Evolutionary conservation across 1,140 invertebrate genomes (phyloP), one percentile per base, ranked within the genome.

Genomic region (Hydropsyche tenuis): DNA sequence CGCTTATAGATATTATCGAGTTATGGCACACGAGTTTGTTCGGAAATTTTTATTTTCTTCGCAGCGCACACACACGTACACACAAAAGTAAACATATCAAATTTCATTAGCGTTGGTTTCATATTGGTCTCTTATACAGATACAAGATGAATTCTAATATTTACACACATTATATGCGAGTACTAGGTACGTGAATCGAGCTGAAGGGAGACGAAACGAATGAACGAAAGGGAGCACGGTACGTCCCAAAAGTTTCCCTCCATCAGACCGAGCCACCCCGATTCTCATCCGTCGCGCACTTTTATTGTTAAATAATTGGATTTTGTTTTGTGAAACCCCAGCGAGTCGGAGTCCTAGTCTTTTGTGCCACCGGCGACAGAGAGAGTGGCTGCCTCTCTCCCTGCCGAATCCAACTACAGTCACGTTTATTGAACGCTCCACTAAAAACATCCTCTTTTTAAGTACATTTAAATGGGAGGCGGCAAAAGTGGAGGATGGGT

Each of bases 241-340:
- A 23, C 23, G 56, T 65, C 37, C 37, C 16, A 20, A 65, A 65
- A 65, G 63, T 65, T 65, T 65, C 42, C 16, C 37, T 20, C 2
- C 30, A 37, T 37, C 30, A 37, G 30, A 37, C 4, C 63, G 14
- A 9, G 25, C 63, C 22, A 37, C 30, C 46, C 20, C 22, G 22
- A 62, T 76, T 75, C 68, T 73, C 75, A 72, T 76, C 70, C 71
- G 73, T 72, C 73, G 73, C 76, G 74, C 76, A 73, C 71, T 77
- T 77, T 77, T 77, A 77, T 77, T 77, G 76, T 77, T 75, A 77
- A 77, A 77, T 77, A 77, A 77, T 77, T 77, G 76, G 73, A 77
- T 75, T 75, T 77, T 75, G 76, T 77, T 77, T 77, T 75, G 75
- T 74, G 73, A 72, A 73, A 72, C 68, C 75, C 72, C 65, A 71